phyloP scores from a whole-genome alignment of 2,888 invertebrate genomes.

The Lymantria dispar region DNA sequence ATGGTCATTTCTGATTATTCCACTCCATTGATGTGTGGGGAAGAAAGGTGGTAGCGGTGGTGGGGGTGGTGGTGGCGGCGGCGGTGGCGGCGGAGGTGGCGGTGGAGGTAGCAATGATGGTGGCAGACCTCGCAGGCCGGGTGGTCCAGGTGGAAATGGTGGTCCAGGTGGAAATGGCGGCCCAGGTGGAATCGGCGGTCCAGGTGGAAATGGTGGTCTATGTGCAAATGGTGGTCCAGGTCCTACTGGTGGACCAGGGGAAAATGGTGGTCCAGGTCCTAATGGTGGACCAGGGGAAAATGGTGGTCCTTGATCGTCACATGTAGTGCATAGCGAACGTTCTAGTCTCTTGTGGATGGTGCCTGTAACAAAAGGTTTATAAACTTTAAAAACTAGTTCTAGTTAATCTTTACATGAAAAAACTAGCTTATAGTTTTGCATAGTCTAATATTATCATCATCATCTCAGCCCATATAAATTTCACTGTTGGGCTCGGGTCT shows the following conservation, averaged over 20 bases:
- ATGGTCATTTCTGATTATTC: conserved; percentile 44
- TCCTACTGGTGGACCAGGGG: no score
- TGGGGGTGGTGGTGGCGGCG: background rate
- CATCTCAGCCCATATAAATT: no score
- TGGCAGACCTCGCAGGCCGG: no score
- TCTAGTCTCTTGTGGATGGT: conserved; percentile 13
- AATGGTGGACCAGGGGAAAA: background rate
- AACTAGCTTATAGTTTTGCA: no score
- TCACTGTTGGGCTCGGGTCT: no score
- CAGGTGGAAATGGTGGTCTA: no score
- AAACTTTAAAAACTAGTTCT: no score
- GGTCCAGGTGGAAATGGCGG: background rate
- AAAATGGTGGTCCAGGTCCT: background rate
- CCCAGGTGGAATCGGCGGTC: background rate
- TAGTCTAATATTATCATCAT: no score
- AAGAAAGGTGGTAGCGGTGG: conserved; percentile 30
- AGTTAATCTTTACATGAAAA: no score
- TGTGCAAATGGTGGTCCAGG: no score
- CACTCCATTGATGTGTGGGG: conserved; percentile 59
- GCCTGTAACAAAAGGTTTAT: conserved; percentile 8
- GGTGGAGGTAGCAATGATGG: no score
- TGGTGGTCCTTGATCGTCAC: conserved; percentile 10
- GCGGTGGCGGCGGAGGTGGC: no score
- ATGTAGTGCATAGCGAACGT: conserved; percentile 25
- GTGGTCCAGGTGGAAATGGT: background rate